Evolutionary conservation across 2,888 invertebrate species (phyloP), one percentile per base, ranked within the genome.

Genomic region (Tyria jacobaeae): DNA sequence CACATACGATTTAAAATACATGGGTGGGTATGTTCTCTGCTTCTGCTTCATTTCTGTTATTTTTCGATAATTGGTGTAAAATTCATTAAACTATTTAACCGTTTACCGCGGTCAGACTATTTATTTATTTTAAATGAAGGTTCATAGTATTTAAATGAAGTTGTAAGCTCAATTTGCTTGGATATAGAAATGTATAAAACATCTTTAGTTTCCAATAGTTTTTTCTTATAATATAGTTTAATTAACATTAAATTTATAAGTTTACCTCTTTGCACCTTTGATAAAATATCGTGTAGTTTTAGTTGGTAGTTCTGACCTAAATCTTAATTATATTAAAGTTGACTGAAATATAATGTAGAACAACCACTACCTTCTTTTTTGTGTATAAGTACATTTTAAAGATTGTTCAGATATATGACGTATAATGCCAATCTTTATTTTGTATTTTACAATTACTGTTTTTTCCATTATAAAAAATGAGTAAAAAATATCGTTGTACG

Each of bases 401-500:
- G 17, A 17, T 17, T 3, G 41, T 41, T 41, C n/a, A 41, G 41
- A 41, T 41, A 17, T 21, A 10, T 41, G 17, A 5, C n/a, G n/a
- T n/a, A n/a, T n/a, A n/a, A n/a, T n/a, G n/a, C n/a, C n/a, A n/a
- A n/a, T n/a, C n/a, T n/a, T n/a, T n/a, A n/a, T n/a, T n/a, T n/a
- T n/a, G n/a, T n/a, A n/a, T n/a, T n/a, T n/a, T n/a, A n/a, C n/a
- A n/a, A n/a, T n/a, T n/a, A n/a, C n/a, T n/a, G n/a, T n/a, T n/a
- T n/a, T n/a, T n/a, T n/a, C n/a, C n/a, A 34, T 50, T 27, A 57
- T 59, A 62, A 63, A 61, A 73, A 64, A 73, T 70, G 70, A 70
- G 70, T 81, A 72, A 82, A 77, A 84, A 86, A 87, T 87, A 83
- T 84, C 82, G 85, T 89, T 92, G 90, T 91, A 91, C 87, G 88